A percentile compares a stretch with the other conserved stretches of the same genome.
These are phyloP conservation scores for Caenorhabditis macrosperma DNA, from an alignment of 2,888 invertebrate species.

Conservation along the genomic window DNA sequence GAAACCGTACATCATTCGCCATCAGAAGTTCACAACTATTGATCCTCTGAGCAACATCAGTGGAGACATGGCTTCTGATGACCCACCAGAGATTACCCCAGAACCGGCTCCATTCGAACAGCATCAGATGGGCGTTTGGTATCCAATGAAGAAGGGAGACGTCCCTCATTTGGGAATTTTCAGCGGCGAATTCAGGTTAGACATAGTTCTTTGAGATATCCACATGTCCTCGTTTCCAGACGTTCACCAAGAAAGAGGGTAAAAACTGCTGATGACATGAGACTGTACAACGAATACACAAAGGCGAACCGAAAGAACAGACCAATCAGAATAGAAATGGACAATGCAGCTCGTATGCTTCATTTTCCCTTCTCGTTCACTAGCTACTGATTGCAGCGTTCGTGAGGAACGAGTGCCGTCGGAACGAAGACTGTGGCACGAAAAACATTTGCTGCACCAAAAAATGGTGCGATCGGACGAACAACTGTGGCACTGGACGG, in stretches of 20 bases:
- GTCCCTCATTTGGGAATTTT: constrained; percentile 59
- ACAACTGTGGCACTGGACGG: constrained; percentile 63
- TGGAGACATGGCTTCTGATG: constrained; percentile 51
- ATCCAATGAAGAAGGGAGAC: constrained; percentile 62
- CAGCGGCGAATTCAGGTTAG: constrained; percentile 53
- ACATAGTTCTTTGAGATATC: no score
- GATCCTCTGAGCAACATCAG: constrained; percentile 44
- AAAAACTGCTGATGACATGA: constrained; percentile 7
- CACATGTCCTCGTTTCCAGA: no score
- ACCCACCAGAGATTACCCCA: constrained; percentile 48
- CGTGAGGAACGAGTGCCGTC: constrained; percentile 62
- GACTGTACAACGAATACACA: constrained; percentile 66
- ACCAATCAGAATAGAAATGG: constrained; percentile 69
- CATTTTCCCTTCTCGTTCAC: neutral
- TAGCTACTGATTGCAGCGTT: constrained; percentile 38
- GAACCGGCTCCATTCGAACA: constrained; percentile 48
- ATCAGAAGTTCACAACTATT: constrained; percentile 28
- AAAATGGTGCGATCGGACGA: constrained; percentile 69
- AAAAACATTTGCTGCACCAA: constrained; percentile 69
- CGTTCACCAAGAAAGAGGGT: constrained; percentile 24
- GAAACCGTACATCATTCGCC: constrained; percentile 41
- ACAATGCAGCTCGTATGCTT: constrained; percentile 58
- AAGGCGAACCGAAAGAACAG: constrained; percentile 61
- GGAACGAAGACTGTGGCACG: constrained; percentile 60
- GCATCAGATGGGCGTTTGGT: constrained; percentile 52